These are phyloP conservation scores for Nautilus pompilius DNA, from an alignment of 1,140 invertebrate species.

Conservation along the genomic window DNA sequence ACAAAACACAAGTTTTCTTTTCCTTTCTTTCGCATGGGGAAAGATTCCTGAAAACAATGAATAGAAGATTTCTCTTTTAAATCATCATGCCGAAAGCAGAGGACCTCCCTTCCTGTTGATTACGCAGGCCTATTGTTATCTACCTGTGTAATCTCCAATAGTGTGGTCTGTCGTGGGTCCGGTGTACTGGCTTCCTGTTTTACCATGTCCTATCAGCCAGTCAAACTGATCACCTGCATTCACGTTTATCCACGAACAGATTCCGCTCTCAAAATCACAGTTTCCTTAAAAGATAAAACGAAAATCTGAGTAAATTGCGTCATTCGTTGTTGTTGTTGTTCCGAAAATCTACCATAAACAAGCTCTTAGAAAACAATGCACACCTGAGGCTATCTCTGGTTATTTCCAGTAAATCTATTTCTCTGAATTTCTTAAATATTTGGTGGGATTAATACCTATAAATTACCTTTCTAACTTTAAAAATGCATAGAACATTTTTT, in stretches of 20 bases:
- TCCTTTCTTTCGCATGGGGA: not conserved
- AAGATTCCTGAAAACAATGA: constrained; percentile 1
- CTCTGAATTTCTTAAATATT: not conserved
- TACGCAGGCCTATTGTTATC: not conserved
- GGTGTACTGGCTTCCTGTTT: constrained; percentile 7
- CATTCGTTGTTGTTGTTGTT: not conserved
- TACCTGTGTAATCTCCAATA: constrained; percentile 3
- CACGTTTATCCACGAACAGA: constrained; percentile 3
- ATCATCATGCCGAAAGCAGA: not conserved
- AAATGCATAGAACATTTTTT: no score
- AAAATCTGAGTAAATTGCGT: not conserved
- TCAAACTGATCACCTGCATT: not conserved
- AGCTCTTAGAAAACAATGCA: not conserved
- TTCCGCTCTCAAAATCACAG: constrained; percentile 12
- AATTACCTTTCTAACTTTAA: no score
- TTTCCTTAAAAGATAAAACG: constrained; percentile 20
- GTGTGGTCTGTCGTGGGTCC: constrained; percentile 15
- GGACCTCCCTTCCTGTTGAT: not conserved
- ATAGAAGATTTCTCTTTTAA: not conserved
- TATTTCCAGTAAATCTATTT: not conserved
- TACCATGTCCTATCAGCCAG: not conserved
- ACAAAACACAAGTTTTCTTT: not conserved
- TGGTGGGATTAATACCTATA: not conserved
- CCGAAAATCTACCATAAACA: not conserved
- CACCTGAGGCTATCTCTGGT: not conserved